Evolutionary conservation across 2,797 vertebrate species (phyloP), one percentile per base, ranked within the genome.

Genomic region (Microcaecilia unicolor): DNA sequence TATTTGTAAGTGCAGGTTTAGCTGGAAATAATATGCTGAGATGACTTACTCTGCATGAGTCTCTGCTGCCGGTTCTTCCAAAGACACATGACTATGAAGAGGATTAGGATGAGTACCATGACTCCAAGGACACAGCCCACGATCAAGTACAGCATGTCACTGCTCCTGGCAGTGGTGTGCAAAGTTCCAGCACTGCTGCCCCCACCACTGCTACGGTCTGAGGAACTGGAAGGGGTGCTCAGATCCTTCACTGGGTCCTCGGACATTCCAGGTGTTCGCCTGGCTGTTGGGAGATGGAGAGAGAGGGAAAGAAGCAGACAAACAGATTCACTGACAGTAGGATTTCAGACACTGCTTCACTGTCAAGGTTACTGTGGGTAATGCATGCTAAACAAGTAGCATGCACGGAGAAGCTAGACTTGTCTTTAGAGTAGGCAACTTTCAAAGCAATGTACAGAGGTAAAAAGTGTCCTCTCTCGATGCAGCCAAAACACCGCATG

Each of bases 51-150:
- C 56, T 90, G 89, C 76, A 90, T 70, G 67, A 77, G 66, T 26
- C 52, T 85, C 64, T 97, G 93, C 66, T 97, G 94, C 0, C 91
- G 88, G 58, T 88, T 96, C 74, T 89, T 88, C 87, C 91, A 93
- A n/a, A 99, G 76, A 49, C 95, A 99, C 87, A 99, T 95, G 44
- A 88, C 89, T 3, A 97, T 98, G 53, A 99, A 97, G 6, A 71
- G 78, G 38, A 99, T 78, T 30, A 98, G 80, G 36, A 97, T 97
- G 31, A 99, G 87, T 14, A 99, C 91, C 95, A 98, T 98, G 34
- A 91, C 84, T 0, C 84, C 90, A 7, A 99, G 64, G 22, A 98
- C 86, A 0, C 88, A 91, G 64, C 93, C 93, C 25, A 99, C 93
- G 0, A 98, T 92, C 45, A 96, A 66, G 51, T 97, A 99, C 1